These are phyloP conservation scores for Antheraea yamamai DNA, from an alignment of 2,888 invertebrate genomes.

Conservation along the genomic window DNA sequence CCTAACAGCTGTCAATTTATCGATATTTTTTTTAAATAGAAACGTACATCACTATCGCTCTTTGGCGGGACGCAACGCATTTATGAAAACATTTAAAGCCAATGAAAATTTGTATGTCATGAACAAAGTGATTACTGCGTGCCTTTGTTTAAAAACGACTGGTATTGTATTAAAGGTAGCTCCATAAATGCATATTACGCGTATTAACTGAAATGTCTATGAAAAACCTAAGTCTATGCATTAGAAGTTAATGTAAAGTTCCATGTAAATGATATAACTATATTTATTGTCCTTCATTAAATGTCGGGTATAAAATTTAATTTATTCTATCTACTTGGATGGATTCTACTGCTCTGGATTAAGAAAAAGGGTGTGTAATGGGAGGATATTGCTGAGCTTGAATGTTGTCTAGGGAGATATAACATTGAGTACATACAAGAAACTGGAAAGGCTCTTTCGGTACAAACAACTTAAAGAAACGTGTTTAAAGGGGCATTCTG, in stretches of 20 bases:
- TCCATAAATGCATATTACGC: not conserved
- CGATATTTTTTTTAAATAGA: not conserved
- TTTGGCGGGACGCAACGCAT: constrained; percentile 14
- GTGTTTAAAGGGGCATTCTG: not conserved
- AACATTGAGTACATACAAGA: not conserved
- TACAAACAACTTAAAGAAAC: not conserved
- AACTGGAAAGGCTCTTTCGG: not conserved
- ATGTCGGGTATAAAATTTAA: not conserved
- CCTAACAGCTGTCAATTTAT: constrained; percentile 13
- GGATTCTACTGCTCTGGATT: too few species aligned
- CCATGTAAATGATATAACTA: not conserved
- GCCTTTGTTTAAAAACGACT: not conserved
- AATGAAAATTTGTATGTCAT: constrained; percentile 5
- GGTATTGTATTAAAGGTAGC: not conserved
- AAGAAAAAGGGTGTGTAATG: not conserved
- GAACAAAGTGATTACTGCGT: constrained; percentile 9
- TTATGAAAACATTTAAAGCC: constrained; percentile 19
- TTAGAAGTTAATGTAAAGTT: not conserved
- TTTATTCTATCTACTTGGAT: not conserved
- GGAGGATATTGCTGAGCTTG: not conserved
- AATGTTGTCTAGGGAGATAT: not conserved
- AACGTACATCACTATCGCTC: constrained; percentile 20
- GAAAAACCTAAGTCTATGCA: not conserved
- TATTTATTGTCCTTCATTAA: not conserved
- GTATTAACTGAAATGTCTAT: not conserved